phyloP scores from a whole-genome alignment of 2,888 invertebrate species.

The Crepidodera aurea region DNA sequence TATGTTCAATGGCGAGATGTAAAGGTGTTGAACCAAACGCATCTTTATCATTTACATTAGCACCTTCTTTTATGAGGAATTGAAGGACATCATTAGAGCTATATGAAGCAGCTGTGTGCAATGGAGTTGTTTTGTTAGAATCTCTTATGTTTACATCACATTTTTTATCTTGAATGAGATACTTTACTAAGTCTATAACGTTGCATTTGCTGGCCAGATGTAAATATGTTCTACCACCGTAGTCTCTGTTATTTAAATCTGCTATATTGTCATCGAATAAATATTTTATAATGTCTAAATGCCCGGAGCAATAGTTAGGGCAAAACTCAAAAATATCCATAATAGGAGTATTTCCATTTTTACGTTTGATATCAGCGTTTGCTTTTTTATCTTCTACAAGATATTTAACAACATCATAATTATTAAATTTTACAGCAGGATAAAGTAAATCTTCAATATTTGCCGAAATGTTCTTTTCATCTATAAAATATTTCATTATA shows the following conservation, averaged over 20 bases:
- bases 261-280: neutral
- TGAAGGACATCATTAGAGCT: neutral
- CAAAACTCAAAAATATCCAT: neutral
- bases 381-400: neutral
- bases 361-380: neutral
- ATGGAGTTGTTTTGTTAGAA: neutral
- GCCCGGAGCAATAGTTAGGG: neutral
- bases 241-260: neutral
- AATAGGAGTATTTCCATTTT: neutral
- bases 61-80: neutral
- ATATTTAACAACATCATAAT: neutral
- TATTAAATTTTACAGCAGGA: neutral
- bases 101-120: neutral
- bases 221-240: neutral
- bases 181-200: neutral
- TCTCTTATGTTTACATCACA: neutral
- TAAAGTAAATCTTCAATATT: neutral
- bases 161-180: neutral
- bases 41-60: neutral
- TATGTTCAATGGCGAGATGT: neutral
- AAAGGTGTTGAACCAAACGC: neutral
- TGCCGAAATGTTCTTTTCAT: neutral
- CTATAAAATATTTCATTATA: conserved; percentile 1
- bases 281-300: neutral
- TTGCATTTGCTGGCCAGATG: neutral